Conservation (phyloP, 2,797 vertebrate species). For the Microctenopoma steveboyesi region DNA sequence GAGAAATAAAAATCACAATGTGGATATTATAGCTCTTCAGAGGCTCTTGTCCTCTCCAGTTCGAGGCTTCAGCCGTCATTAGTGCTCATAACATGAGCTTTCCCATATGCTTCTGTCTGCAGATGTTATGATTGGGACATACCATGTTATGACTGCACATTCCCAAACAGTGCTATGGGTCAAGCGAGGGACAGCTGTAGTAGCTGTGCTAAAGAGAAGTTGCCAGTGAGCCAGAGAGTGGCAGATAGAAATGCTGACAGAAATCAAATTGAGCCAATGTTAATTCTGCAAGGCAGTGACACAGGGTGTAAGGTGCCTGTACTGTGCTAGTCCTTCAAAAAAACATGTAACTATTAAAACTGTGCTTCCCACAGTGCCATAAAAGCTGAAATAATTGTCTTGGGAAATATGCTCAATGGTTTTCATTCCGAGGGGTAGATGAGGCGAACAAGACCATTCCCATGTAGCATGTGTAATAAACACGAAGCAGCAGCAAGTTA, state of each 20-base stretch:
- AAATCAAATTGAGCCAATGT: slow-evolving; percentile 54
- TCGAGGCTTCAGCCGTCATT: slow-evolving; percentile 72
- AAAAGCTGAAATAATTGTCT: not conserved
- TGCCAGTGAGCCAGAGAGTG: slow-evolving; percentile 19
- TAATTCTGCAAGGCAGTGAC: slow-evolving; percentile 51
- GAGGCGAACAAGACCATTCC: not conserved
- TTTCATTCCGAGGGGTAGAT: not conserved
- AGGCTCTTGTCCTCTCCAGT: slow-evolving; percentile 62
- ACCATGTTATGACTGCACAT: slow-evolving; percentile 80
- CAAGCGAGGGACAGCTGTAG: slow-evolving; percentile 65
- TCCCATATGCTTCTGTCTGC: slow-evolving; percentile 81
- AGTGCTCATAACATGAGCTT: slow-evolving; percentile 68
- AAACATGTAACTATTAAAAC: not conserved
- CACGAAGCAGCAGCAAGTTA: not conserved
- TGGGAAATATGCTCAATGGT: not conserved
- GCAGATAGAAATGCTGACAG: slow-evolving; percentile 53
- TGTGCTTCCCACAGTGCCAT: not conserved
- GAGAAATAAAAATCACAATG: slow-evolving; percentile 75
- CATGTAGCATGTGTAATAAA: not conserved
- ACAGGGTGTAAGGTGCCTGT: slow-evolving; percentile 1
- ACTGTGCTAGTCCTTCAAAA: slow-evolving; percentile 16
- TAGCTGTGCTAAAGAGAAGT: slow-evolving; percentile 40
- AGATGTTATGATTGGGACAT: slow-evolving; percentile 77
- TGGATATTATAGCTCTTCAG: slow-evolving; percentile 71
- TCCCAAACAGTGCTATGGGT: slow-evolving; percentile 70